Conservation (phyloP, 2,113 vertebrate genomes). For the Trogon melanurus region DNA sequence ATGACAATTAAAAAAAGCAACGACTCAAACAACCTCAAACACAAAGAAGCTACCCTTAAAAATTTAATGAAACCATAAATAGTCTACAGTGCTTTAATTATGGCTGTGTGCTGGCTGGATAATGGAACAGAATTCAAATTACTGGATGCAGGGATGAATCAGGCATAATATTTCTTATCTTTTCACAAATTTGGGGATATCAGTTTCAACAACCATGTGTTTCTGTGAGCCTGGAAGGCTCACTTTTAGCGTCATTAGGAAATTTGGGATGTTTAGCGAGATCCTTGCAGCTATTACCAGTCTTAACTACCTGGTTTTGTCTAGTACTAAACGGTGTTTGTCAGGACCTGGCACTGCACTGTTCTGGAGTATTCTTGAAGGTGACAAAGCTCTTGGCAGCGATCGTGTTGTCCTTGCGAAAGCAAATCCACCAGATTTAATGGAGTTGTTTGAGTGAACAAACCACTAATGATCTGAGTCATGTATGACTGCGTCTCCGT, state of each 20-base stretch:
- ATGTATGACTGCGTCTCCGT: neutral
- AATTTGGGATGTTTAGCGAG: neutral
- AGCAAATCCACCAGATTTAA: neutral
- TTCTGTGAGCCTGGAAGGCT: neutral
- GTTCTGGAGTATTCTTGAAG: neutral
- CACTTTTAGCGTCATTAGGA: neutral
- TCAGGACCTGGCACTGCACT: neutral
- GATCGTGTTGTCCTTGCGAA: neutral
- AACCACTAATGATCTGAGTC: neutral
- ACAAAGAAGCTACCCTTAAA: neutral
- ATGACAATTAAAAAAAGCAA: neutral
- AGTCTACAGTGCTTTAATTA: neutral
- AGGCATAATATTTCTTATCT: neutral
- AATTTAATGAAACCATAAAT: neutral
- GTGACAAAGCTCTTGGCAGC: neutral
- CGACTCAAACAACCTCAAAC: neutral
- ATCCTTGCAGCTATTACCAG: neutral
- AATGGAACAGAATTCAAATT: neutral
- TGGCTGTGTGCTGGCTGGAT: neutral
- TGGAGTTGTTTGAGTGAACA: neutral
- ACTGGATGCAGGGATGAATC: neutral
- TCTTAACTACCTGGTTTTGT: neutral
- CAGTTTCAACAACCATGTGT: neutral
- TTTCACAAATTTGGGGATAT: neutral
- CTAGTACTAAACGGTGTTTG: neutral